Conservation (phyloP, 2,888 invertebrate genomes). For the Epirrhoe tristata region DNA sequence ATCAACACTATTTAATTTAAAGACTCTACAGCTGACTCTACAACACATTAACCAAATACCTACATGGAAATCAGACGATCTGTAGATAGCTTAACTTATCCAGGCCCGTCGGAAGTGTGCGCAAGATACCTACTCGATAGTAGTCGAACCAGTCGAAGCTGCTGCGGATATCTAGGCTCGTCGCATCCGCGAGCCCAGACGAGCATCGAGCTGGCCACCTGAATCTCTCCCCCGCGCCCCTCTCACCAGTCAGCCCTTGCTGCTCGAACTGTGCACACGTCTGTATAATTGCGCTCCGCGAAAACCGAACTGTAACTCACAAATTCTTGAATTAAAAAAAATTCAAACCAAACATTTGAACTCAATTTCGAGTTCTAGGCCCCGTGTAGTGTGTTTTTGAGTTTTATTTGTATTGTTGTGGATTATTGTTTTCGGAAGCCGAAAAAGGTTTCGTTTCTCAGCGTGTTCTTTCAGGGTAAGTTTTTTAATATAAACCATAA, state of each 20-base stretch:
- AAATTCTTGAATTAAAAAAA: conserved; percentile 32
- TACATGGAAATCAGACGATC: too few relatives aligned
- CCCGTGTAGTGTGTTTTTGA: conserved; percentile 36
- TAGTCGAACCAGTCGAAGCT: too few relatives aligned
- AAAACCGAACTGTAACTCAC: conserved; percentile 18
- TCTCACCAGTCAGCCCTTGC: conserved; percentile 25
- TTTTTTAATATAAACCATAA: conserved; percentile 25
- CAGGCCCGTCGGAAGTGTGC: too few relatives aligned
- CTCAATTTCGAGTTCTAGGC: conserved; percentile 5
- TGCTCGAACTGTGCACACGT: conserved; percentile 21
- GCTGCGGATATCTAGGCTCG: conserved; percentile 55
- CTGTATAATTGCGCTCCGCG: conserved; percentile 14
- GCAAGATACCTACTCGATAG: too few relatives aligned
- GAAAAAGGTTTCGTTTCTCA: conserved; percentile 37
- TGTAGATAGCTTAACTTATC: too few relatives aligned
- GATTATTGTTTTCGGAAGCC: conserved; percentile 30
- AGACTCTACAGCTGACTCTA: too few relatives aligned
- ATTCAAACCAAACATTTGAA: conserved; percentile 4
- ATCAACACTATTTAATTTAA: too few relatives aligned
- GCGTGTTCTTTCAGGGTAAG: conserved; percentile 42
- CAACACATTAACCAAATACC: too few relatives aligned
- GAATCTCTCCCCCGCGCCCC: conserved; percentile 54
- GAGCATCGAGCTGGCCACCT: conserved; percentile 55
- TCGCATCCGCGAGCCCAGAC: conserved; percentile 58
- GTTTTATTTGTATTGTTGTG: conserved; percentile 30